Conservation (phyloP, 1,140 invertebrate genomes). For the Solenopsis fugax region DNA sequence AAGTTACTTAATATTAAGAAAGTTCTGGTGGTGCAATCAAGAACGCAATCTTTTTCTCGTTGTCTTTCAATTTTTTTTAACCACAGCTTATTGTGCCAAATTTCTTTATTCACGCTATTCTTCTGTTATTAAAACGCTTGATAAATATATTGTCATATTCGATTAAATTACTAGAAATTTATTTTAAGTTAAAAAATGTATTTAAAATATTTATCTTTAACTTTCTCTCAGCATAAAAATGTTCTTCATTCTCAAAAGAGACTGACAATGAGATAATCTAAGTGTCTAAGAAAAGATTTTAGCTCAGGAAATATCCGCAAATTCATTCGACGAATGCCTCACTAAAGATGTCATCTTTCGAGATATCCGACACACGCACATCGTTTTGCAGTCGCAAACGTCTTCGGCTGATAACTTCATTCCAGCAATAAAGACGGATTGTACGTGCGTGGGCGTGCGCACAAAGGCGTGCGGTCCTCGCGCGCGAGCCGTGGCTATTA, state of each 20-base stretch:
- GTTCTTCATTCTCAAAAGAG: background rate
- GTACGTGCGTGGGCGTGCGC: background rate
- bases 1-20: slow-evolving; percentile 9
- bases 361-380: too few species aligned
- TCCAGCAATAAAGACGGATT: background rate
- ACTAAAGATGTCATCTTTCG: background rate
- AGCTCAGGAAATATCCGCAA: background rate
- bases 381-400: background rate
- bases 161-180: background rate
- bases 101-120: background rate
- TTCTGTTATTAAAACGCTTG: background rate
- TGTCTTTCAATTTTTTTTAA: background rate
- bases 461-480: background rate
- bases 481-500: slow-evolving; percentile 58
- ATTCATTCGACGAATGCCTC: background rate
- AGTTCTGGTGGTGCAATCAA: background rate
- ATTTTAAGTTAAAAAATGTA: too few species aligned
- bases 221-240: background rate
- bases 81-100: background rate
- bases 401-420: slow-evolving; percentile 14
- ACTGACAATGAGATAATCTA: background rate
- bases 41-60: background rate
- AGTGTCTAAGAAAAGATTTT: background rate
- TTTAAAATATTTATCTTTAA: background rate
- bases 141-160: background rate